A percentile compares a stretch with the other conserved stretches of the same genome.
Evolutionary conservation across 1,140 invertebrate species (phyloP).

Genomic region (Tenebrio molitor): DNA sequence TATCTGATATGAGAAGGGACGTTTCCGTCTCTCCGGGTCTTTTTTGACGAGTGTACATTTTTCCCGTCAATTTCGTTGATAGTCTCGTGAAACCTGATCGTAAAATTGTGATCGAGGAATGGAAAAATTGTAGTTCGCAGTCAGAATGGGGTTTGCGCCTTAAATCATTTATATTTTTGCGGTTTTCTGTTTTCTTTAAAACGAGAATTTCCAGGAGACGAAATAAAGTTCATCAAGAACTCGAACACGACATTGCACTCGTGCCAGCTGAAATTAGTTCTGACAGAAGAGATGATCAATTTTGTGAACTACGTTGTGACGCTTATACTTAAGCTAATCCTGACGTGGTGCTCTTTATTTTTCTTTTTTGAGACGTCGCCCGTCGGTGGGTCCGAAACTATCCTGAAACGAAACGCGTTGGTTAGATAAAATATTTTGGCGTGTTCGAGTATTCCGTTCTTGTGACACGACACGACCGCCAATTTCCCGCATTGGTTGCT

Average conservation of each 20-base stretch:
- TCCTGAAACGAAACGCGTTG: not conserved
- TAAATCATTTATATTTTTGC: not conserved
- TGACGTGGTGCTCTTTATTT: no score
- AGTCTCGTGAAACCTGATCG: conserved; percentile 54
- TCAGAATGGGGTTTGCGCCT: conserved; percentile 14
- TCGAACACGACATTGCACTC: no score
- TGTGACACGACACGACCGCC: conserved; percentile 15
- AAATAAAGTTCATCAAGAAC: no score
- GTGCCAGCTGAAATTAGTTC: no score
- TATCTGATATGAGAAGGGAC: conserved; percentile 41
- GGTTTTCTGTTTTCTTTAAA: not conserved
- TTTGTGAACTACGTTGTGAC: no score
- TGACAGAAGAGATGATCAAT: no score
- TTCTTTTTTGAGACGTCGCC: no score
- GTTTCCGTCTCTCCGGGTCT: conserved; percentile 15
- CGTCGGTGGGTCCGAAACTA: not conserved
- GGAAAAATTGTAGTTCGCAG: conserved; percentile 35
- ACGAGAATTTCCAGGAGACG: no score
- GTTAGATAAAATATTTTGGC: conserved; percentile 8
- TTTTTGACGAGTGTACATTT: conserved; percentile 52
- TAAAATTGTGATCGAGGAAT: conserved; percentile 38
- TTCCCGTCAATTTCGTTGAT: conserved; percentile 58
- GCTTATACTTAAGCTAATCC: no score
- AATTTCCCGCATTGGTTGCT: conserved; percentile 41
- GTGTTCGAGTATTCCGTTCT: not conserved